Evolutionary conservation across 2,888 invertebrate species (phyloP), one percentile per base, ranked within the genome.

Genomic region (Listrodromus nycthemerus): DNA sequence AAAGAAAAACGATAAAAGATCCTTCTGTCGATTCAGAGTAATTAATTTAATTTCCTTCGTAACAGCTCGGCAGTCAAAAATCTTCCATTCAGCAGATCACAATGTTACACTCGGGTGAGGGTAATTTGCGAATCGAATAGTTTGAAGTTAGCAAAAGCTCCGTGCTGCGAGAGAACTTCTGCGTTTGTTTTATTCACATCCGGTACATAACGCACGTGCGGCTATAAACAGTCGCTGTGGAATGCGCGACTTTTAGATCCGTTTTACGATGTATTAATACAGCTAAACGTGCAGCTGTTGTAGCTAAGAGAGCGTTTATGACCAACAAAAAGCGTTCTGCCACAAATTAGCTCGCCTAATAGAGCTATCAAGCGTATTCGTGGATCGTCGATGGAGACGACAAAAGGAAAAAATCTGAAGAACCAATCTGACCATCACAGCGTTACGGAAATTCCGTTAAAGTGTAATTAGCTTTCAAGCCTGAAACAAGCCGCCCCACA

Each of bases 181-280:
- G 19, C 73, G 73, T 74, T 83, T 84, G 77, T 52, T 84, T 80
- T 61, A 45, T 78, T 80, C 74, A 74, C 80, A 84, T 84, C 83
- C 83, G 83, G 80, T 80, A 77, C 73, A 48, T 45, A 80, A 78
- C 73, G 74, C 83, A 84, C 83, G 83, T 84, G 80, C 83, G 80
- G 77, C 80, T 80, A 77, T 83, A 80, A 83, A 77, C 65, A 61
- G 61, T 27, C 41, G 24, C 65, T 67, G 21, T 61, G 30, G 73
- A 80, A 80, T 80, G 83, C 69, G 80, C 73, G 69, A 74, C 83
- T 84, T 77, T 80, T 84, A 84, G 80, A 84, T 84, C 80, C 77
- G 69, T 84, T 84, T 84, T 84, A 84, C 83, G 83, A 84, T 77
- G 77, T 84, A 84, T 84, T 84, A 84, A 84, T 84, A 84, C 80